Percentiles rank a stretch among this genome's conserved stretches.
These are phyloP conservation scores for Regulus satrapa DNA, from an alignment of 2,113 vertebrate genomes.

Conservation along the genomic window DNA sequence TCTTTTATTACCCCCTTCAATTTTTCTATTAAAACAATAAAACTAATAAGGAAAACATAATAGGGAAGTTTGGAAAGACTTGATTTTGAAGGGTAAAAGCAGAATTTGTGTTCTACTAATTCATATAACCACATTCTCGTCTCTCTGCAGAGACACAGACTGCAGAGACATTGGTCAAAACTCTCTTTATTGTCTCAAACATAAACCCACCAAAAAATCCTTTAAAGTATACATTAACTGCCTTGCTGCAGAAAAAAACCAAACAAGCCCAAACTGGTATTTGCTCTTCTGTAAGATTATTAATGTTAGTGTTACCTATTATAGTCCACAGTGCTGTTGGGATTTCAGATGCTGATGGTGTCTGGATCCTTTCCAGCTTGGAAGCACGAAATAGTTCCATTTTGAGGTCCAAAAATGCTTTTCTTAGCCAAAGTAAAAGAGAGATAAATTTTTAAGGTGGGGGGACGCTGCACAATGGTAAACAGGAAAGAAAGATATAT, in stretches of 20 bases:
- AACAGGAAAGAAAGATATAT: neutral
- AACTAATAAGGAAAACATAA: neutral
- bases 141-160: neutral
- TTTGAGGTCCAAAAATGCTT: neutral
- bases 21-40: neutral
- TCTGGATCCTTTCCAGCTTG: neutral
- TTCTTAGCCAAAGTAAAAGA: neutral
- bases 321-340: rapidly evolving
- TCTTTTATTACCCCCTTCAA: neutral
- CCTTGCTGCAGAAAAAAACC: neutral
- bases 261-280: neutral
- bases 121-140: neutral
- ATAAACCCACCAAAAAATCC: too few relatives aligned
- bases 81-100: neutral
- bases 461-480: rapidly evolving
- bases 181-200: neutral
- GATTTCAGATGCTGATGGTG: neutral
- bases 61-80: neutral
- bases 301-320: neutral
- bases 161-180: neutral
- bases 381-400: neutral
- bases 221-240: neutral
- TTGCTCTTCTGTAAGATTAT: neutral
- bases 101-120: neutral
- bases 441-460: rapidly evolving